Base-by-base conservation (phyloP, 2,113 vertebrate species). In the Pedionomus torquatus region DNA sequence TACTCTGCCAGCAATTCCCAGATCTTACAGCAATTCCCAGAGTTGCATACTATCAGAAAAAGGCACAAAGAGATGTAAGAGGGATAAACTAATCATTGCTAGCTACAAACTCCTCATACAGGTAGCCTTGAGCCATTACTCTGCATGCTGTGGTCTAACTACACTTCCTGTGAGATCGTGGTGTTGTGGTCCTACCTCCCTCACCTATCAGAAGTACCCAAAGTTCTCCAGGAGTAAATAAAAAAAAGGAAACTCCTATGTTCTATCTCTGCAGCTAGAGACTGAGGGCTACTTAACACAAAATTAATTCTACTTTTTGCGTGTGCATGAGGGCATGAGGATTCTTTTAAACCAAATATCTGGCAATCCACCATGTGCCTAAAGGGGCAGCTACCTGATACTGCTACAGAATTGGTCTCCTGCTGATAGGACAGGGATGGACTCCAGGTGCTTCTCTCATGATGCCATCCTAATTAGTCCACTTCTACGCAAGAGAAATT, bases 131-230 rank as follows among this genome's bases (percentile, higher is more conserved):
- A 74, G 66, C 11, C 43, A 46, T 63, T 37, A 39, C 12, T 72
- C 20, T 43, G 13, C 7, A 14, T 19, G 8, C 12, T 58, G 37
- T 25, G 4, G 28, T 44, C 1, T 1, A 61, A 17, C 41, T 31
- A 28, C 23, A 10, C 10, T 57, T 0, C 0, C 35, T 5, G 4
- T 58, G 13, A 52, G 8, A 33, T 30, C 0, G 0, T 23, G 39
- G 15, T 65, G 19, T 3, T 37, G 28, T 1, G 0, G 13, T 92
- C 30, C 35, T 44, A 39, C 49, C 25, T 46, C 60, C 30, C 33
- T 18, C 37, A 24, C 5, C 11, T 25, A 39, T 44, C 11, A 79
- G 33, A 57, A 76, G 82, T 14, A 66, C 3, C 24, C 33, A 10
- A 55, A 19, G 11, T 24, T 58, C n/a, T 66, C 52, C 10, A 68